A percentile compares a stretch with the other conserved stretches of the same genome.
Conservation (phyloP, 2,888 invertebrate species). For the Dioctria rufipes region DNA sequence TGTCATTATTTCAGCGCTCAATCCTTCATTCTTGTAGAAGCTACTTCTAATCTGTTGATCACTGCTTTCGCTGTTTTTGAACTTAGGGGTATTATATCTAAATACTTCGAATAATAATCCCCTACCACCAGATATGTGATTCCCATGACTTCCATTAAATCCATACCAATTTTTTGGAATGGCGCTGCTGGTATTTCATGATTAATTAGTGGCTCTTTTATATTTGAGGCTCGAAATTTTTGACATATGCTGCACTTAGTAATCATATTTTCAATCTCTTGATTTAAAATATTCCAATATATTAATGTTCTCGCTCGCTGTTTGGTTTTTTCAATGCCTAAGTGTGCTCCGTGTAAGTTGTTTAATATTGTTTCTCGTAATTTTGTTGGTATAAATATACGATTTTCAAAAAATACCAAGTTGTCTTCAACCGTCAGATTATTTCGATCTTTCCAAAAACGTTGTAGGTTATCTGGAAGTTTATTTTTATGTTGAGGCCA, state of each 20-base stretch:
- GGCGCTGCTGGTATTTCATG: slow-evolving; percentile 36
- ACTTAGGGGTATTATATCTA: slow-evolving; percentile 54
- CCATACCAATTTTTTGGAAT: slow-evolving; percentile 61
- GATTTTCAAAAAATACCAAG: slow-evolving; percentile 56
- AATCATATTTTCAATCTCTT: slow-evolving; percentile 60
- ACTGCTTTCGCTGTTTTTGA: not conserved
- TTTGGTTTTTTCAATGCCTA: slow-evolving; percentile 63
- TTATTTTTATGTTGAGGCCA: slow-evolving; percentile 56
- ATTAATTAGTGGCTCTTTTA: slow-evolving; percentile 24
- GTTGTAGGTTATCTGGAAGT: slow-evolving; percentile 47
- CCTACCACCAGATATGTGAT: slow-evolving; percentile 59
- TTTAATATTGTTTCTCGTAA: slow-evolving; percentile 58
- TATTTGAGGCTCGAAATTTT: slow-evolving; percentile 31
- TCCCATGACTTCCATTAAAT: slow-evolving; percentile 58
- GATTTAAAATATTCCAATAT: slow-evolving; percentile 61
- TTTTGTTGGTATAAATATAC: slow-evolving; percentile 55
- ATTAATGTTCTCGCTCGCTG: slow-evolving; percentile 60
- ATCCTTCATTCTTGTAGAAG: too few species aligned
- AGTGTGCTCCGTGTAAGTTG: slow-evolving; percentile 61
- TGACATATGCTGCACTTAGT: slow-evolving; percentile 53
- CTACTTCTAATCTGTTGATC: not conserved
- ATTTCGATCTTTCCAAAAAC: slow-evolving; percentile 54
- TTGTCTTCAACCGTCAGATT: slow-evolving; percentile 56
- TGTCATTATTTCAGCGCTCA: too few species aligned
- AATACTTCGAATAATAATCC: slow-evolving; percentile 60